phyloP scores from a whole-genome alignment of 1,140 invertebrate genomes.

The Drosophila sp. region DNA sequence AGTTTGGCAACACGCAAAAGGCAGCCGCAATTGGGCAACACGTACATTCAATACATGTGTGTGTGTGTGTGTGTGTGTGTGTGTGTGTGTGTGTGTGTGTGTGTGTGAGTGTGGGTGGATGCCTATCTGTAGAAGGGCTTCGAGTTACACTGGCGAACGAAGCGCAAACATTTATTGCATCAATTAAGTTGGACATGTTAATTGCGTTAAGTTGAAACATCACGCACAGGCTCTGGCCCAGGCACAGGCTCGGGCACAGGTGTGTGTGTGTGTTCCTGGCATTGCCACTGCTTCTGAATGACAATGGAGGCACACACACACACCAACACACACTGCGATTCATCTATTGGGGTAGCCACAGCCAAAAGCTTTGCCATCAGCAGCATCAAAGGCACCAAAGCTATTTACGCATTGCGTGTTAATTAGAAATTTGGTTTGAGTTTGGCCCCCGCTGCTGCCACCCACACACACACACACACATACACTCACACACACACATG shows the following conservation, averaged over 20 bases:
- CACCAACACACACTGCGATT: background rate
- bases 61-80: slow-evolving; percentile 2
- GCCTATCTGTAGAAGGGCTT: background rate
- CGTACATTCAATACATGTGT: slow-evolving; percentile 50
- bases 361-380: slow-evolving; percentile 38
- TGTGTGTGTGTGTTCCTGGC: slow-evolving; percentile 7
- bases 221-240: slow-evolving; percentile 58
- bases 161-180: slow-evolving; percentile 80
- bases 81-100: background rate
- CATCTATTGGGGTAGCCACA: slow-evolving; percentile 15
- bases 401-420: slow-evolving; percentile 65
- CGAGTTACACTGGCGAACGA: slow-evolving; percentile 29
- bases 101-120: background rate
- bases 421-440: slow-evolving; percentile 61
- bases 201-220: slow-evolving; percentile 81
- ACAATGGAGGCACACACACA: slow-evolving; percentile 33
- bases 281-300: slow-evolving; percentile 29
- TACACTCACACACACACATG: slow-evolving; percentile 3
- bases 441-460: background rate
- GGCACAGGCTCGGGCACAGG: background rate
- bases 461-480: background rate
- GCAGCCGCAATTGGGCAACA: slow-evolving; percentile 57
- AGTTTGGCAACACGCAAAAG: slow-evolving; percentile 77
- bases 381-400: slow-evolving; percentile 55
- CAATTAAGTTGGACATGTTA: slow-evolving; percentile 82